These are phyloP conservation scores for Acropora yongei DNA, from an alignment of 64 coral and sea anemone species.

Conservation along the genomic window DNA sequence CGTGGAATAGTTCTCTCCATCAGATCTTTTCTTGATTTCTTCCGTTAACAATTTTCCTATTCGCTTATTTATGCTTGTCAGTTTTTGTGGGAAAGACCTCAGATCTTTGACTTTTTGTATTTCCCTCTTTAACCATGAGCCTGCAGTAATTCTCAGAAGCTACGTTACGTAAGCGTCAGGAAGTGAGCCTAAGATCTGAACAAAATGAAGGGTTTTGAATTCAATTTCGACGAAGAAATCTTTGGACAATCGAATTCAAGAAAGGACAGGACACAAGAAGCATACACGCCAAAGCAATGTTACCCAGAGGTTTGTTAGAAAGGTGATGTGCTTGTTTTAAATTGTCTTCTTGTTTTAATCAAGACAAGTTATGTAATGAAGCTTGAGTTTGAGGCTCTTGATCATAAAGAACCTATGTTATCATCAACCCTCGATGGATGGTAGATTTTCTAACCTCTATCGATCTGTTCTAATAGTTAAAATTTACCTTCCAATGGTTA, in stretches of 20 bases:
- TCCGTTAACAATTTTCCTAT: no score
- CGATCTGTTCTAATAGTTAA: no score
- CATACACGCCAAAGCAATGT: conserved; percentile 76
- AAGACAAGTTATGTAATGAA: no score
- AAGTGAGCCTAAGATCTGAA: not conserved
- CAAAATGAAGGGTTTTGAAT: conserved; percentile 63
- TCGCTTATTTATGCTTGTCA: no score
- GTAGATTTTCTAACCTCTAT: no score
- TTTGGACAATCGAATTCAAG: conserved; percentile 46
- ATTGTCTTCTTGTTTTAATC: no score
- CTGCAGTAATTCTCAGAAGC: not conserved
- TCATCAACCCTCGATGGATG: no score
- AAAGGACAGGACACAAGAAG: conserved; percentile 14
- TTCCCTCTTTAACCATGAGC: not conserved
- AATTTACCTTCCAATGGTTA: no score
- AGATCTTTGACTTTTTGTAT: not conserved
- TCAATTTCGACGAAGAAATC: conserved; percentile 79
- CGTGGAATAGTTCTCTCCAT: conserved; percentile 88
- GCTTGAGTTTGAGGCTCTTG: no score
- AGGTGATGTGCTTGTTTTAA: no score
- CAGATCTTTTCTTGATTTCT: not conserved
- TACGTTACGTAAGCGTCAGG: not conserved
- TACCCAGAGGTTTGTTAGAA: conserved; percentile 50
- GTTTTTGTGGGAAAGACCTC: no score
- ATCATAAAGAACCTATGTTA: no score